These are phyloP conservation scores for Laothoe populi DNA, from an alignment of 2,888 invertebrate species.

Conservation along the genomic window DNA sequence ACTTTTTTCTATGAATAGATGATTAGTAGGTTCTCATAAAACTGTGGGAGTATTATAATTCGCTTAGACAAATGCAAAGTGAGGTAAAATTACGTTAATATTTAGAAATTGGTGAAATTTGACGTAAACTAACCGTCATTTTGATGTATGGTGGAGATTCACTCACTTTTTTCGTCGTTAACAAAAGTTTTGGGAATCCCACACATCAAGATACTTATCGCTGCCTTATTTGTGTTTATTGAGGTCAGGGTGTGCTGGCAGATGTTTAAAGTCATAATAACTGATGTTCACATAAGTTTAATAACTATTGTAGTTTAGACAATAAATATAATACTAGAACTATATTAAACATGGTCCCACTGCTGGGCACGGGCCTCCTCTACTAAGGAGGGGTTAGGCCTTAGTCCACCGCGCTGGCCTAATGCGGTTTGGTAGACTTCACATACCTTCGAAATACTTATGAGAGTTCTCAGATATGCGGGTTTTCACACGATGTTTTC, in stretches of 20 bases:
- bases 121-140: neutral
- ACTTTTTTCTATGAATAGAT: slow-evolving; percentile 28
- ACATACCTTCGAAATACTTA: too few relatives aligned
- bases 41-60: slow-evolving; percentile 17
- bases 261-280: neutral
- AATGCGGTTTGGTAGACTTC: too few relatives aligned
- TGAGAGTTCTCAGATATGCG: too few relatives aligned
- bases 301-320: too few relatives aligned
- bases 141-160: neutral
- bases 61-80: slow-evolving; percentile 4
- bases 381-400: too few relatives aligned
- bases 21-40: slow-evolving; percentile 27
- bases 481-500: too few relatives aligned
- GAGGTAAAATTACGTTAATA: neutral
- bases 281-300: neutral
- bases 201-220: neutral
- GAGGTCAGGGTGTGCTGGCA: neutral
- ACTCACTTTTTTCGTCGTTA: neutral
- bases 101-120: slow-evolving; percentile 23
- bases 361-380: too few relatives aligned
- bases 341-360: too few relatives aligned
- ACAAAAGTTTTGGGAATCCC: neutral
- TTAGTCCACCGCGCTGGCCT: too few relatives aligned
- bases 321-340: too few relatives aligned
- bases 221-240: neutral